Conservation (phyloP, 1,140 invertebrate genomes). For the Bacillus rossius region DNA sequence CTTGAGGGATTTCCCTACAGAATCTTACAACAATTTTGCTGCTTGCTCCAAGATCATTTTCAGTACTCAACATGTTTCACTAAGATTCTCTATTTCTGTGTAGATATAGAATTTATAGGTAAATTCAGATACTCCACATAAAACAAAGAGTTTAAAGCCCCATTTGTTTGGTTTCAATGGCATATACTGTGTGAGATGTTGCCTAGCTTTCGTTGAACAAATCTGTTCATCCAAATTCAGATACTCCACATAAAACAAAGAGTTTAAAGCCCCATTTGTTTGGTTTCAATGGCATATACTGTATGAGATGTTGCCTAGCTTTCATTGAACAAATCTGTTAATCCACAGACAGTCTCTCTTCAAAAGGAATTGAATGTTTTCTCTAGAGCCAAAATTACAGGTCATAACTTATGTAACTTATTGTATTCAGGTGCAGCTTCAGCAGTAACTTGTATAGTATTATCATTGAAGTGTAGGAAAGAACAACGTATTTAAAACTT, state of each 20-base stretch:
- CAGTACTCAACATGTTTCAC: background rate
- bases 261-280: constrained; percentile 37
- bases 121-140: constrained; percentile 23
- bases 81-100: constrained; percentile 20
- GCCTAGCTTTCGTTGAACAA: constrained; percentile 31
- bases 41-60: constrained; percentile 26
- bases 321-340: constrained; percentile 35
- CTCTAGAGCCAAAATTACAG: no score
- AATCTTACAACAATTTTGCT: constrained; percentile 25
- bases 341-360: constrained; percentile 16
- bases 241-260: constrained; percentile 22
- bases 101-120: constrained; percentile 33
- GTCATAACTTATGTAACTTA: no score
- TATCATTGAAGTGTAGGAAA: no score
- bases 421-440: no score
- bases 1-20: constrained; percentile 9
- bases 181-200: constrained; percentile 33
- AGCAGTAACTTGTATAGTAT: no score
- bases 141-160: constrained; percentile 32
- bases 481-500: no score
- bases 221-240: constrained; percentile 35
- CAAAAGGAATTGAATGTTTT: no score
- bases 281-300: constrained; percentile 35
- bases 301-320: constrained; percentile 28
- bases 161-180: constrained; percentile 35